Evolutionary conservation across 2,888 invertebrate species (phyloP).

Genomic region (Polydrusus cervinus): DNA sequence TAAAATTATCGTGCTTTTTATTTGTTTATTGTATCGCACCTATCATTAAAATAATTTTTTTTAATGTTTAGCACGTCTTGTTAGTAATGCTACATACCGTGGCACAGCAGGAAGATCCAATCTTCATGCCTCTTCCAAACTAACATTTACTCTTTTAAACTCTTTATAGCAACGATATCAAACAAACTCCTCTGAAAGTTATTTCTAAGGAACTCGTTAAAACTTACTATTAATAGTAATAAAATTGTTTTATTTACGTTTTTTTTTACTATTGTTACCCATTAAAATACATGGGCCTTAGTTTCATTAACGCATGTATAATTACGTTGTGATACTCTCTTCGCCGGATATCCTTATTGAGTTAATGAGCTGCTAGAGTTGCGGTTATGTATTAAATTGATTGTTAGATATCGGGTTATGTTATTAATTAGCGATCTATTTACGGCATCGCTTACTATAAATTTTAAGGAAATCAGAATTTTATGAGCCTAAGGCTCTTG

Average conservation of each 20-base stretch:
- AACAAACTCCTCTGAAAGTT: too few relatives aligned
- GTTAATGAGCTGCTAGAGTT: not conserved
- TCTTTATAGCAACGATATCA: too few relatives aligned
- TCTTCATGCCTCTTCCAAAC: too few relatives aligned
- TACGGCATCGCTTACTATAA: not conserved
- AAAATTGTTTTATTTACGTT: not conserved
- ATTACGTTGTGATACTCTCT: not conserved
- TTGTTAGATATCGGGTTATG: not conserved
- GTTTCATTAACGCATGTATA: not conserved
- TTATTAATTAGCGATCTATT: not conserved
- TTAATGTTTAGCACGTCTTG: too few relatives aligned
- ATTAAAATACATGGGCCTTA: not conserved
- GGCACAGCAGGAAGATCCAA: too few relatives aligned
- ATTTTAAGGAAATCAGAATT: not conserved
- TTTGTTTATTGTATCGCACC: too few relatives aligned
- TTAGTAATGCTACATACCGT: too few relatives aligned
- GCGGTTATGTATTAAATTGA: not conserved
- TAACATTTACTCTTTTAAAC: too few relatives aligned
- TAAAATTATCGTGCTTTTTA: not conserved
- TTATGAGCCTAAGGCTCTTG: too few relatives aligned
- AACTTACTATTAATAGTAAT: not conserved
- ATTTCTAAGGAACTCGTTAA: too few relatives aligned
- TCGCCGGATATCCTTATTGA: conserved; percentile 13
- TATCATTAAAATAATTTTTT: too few relatives aligned
- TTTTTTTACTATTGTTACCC: not conserved